These are phyloP conservation scores for Neogale vison DNA, from an alignment of 2,113 vertebrate genomes.

Conservation along the genomic window DNA sequence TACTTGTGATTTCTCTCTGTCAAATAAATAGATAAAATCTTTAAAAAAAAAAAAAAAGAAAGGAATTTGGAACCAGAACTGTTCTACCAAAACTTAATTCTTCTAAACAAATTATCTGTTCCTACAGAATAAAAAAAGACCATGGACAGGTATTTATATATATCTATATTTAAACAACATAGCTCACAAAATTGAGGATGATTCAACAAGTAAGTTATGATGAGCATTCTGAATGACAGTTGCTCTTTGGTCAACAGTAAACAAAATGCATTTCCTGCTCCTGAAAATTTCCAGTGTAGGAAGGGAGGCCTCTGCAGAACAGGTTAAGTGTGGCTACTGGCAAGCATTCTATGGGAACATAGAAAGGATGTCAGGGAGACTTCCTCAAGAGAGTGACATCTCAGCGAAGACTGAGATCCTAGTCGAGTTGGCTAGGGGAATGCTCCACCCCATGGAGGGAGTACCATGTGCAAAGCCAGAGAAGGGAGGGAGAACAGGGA, in stretches of 20 bases:
- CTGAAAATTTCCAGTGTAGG: neutral
- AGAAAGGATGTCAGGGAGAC: neutral
- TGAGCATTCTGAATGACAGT: neutral
- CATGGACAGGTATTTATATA: neutral
- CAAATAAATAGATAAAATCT: no score
- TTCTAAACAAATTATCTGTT: neutral
- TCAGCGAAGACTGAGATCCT: neutral
- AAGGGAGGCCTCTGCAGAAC: neutral
- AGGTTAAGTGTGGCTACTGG: neutral
- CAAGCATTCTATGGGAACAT: neutral
- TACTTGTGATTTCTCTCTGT: no score
- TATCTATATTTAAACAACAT: neutral
- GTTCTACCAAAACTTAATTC: neutral
- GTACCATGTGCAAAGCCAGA: neutral
- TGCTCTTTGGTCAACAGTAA: neutral
- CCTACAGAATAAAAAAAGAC: neutral
- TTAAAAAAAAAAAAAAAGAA: no score
- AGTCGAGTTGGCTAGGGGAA: neutral
- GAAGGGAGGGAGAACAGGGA: neutral
- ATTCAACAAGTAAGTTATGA: neutral
- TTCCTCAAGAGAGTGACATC: neutral
- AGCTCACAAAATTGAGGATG: neutral
- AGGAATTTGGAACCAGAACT: neutral
- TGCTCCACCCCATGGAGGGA: neutral
- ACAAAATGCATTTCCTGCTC: neutral